Evolutionary conservation across 92 coral and sea anemone species (phyloP), one percentile per base, ranked within the genome.

Genomic region (Porites lobata): DNA sequence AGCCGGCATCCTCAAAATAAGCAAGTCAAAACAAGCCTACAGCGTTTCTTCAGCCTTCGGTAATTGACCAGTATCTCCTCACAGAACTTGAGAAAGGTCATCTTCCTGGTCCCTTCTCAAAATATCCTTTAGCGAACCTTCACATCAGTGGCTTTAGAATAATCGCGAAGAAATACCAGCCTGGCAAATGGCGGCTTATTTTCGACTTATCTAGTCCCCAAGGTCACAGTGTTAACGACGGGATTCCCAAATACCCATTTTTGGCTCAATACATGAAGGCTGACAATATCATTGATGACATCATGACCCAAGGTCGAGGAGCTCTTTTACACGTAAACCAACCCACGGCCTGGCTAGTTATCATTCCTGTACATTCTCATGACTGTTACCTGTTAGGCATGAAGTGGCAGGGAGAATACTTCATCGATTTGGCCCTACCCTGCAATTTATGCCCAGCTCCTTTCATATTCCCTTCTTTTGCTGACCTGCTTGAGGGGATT

Each of bases 121-220:
- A 24, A 14, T 57, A 11, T 20, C 89, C 92, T 0, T 43, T 70
- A 12, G 65, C 89, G 1, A 67, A 83, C 72, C 62, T 89, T 15
- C 90, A 90, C 43, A 18, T 79, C 18, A 79, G 78, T 64, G 77
- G 90, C 15, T 90, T 90, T 47, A 87, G 93, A 1, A 86, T 90
- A 19, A 85, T 79, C 68, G 86, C 90, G 1, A 90, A 85, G 56
- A 76, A 84, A 32, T 79, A 29, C 32, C 32, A 29, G 32, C 32
- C 89, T 20, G 91, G 87, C 58, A 87, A 88, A 22, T 90, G 93
- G 89, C 76, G 90, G 11, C 75, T 89, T 21, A 84, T 89, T 20
- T 57, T 84, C 24, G 92, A 89, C 43, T 57, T 82, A 3, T 89
- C 89, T 9, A 57, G 57, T 61, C 92, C 89, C 0, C 8, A 20